A percentile compares a stretch with the other conserved stretches of the same genome.
Conservation (phyloP, 2,888 invertebrate species). For the Aphidius colemani region DNA sequence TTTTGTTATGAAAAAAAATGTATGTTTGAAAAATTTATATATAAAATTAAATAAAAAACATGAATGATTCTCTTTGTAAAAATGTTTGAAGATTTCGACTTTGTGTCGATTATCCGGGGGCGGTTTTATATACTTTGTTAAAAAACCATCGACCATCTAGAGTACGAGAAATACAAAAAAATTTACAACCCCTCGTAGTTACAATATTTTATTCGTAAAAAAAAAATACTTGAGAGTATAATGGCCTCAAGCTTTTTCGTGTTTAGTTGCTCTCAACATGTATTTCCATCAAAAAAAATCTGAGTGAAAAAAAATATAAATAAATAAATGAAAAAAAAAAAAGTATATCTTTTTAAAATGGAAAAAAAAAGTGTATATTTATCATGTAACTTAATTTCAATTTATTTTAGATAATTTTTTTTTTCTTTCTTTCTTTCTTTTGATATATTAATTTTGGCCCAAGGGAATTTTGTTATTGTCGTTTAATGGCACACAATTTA, state of each 20-base stretch:
- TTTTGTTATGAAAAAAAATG: no score
- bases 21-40: no score
- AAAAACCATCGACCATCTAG: slow-evolving; percentile 10
- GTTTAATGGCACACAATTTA: slow-evolving; percentile 55
- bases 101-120: slow-evolving; percentile 26
- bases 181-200: no score
- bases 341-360: not conserved
- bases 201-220: no score
- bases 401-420: not conserved
- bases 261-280: slow-evolving; percentile 13
- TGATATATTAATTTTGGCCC: slow-evolving; percentile 2
- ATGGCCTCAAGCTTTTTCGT: slow-evolving; percentile 14
- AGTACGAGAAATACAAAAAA: no score
- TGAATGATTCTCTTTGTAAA: not conserved
- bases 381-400: no score
- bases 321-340: not conserved
- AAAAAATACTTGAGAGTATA: slow-evolving; percentile 4
- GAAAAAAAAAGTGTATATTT: no score
- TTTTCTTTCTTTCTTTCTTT: not conserved
- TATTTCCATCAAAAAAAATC: slow-evolving; percentile 12
- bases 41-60: not conserved
- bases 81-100: slow-evolving; percentile 9
- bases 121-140: slow-evolving; percentile 29
- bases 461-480: slow-evolving; percentile 50
- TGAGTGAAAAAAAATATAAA: not conserved